These are phyloP conservation scores for Malurus splendens DNA, from an alignment of 2,797 vertebrate species.

Conservation along the genomic window DNA sequence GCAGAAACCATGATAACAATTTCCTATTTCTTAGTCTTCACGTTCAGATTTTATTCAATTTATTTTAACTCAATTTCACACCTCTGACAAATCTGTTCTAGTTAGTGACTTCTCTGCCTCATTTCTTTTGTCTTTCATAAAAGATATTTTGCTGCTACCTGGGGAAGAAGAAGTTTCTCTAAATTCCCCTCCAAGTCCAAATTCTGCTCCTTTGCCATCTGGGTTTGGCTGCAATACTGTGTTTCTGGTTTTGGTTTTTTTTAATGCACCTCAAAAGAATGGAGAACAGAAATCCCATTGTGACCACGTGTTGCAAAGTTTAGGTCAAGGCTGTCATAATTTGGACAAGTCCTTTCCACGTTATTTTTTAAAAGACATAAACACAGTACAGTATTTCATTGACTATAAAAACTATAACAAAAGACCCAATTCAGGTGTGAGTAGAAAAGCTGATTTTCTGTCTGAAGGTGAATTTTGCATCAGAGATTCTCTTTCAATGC, in stretches of 20 bases:
- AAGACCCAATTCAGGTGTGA: neutral
- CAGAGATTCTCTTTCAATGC: neutral
- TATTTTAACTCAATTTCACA: constrained; percentile 17
- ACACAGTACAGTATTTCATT: neutral
- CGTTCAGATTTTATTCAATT: neutral
- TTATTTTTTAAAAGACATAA: neutral
- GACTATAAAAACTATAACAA: fast-evolving
- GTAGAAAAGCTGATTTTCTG: neutral
- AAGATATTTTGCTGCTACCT: neutral
- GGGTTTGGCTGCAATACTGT: neutral
- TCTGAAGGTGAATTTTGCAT: neutral
- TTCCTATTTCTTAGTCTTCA: neutral
- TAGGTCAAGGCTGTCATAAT: neutral
- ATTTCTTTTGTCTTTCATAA: neutral
- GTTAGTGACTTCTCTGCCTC: neutral
- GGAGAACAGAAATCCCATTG: neutral
- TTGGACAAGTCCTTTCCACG: neutral
- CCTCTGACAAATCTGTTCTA: neutral
- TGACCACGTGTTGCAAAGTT: fast-evolving
- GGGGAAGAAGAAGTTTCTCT: neutral
- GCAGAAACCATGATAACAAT: neutral
- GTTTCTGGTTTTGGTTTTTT: neutral
- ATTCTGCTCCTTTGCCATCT: neutral
- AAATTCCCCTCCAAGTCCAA: neutral
- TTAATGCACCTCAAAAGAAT: neutral